phyloP scores from a whole-genome alignment of 2,797 vertebrate genomes.

The Mico argentatus region DNA sequence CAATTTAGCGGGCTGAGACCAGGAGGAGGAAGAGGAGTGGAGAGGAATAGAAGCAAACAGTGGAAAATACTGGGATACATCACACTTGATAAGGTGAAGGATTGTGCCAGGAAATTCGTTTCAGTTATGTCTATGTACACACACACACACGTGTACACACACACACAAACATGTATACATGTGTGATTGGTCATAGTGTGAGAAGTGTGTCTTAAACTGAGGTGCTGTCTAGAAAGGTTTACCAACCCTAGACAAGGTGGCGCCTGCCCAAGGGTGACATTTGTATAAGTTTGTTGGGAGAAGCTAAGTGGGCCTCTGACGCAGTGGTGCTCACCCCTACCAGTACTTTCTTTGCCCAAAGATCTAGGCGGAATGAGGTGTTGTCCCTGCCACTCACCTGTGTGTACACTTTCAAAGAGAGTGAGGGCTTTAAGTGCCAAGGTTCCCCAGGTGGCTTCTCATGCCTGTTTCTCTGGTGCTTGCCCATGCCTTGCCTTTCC shows the following conservation, averaged over 20 bases:
- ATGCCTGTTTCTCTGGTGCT: background rate
- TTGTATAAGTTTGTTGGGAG: too few species aligned
- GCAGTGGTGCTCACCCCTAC: accelerated
- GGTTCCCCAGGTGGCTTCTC: background rate
- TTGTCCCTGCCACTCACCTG: background rate
- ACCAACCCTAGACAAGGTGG: background rate
- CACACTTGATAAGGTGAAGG: background rate
- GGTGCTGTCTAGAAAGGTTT: background rate
- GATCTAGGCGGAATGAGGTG: background rate
- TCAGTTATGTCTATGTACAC: background rate
- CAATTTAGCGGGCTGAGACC: background rate
- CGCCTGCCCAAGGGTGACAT: accelerated
- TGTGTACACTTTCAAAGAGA: background rate
- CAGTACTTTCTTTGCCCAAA: background rate
- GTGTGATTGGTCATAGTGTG: background rate
- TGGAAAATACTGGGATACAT: background rate
- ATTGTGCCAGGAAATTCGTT: background rate
- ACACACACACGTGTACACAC: too few species aligned
- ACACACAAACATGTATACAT: accelerated
- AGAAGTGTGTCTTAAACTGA: background rate
- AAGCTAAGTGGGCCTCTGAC: background rate
- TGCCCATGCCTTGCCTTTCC: background rate
- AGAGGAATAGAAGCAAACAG: too few species aligned
- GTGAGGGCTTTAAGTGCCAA: background rate
- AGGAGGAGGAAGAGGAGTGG: background rate